These are phyloP conservation scores for Synchiropus splendidus DNA, from an alignment of 2,113 vertebrate species.

Conservation along the genomic window DNA sequence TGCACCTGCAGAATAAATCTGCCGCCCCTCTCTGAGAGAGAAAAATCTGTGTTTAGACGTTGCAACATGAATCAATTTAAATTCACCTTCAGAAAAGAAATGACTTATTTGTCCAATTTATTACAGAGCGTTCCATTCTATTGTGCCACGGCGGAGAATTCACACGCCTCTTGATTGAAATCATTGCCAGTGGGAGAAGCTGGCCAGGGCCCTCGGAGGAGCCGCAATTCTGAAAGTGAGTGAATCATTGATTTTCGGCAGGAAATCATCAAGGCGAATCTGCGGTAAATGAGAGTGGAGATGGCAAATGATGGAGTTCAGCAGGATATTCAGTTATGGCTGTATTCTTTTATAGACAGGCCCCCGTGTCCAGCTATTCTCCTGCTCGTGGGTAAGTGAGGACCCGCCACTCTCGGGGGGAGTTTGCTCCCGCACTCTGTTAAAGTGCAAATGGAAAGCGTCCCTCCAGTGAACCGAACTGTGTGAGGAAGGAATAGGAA, in stretches of 20 bases:
- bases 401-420: conserved; percentile 26
- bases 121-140: conserved; percentile 40
- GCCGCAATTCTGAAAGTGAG: conserved; percentile 43
- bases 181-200: conserved; percentile 48
- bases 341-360: conserved; percentile 39
- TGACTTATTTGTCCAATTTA: conserved; percentile 64
- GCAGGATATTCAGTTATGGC: conserved; percentile 51
- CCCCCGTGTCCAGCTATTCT: conserved; percentile 31
- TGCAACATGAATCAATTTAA: conserved; percentile 50
- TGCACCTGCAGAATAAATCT: conserved; percentile 3
- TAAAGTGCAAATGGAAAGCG: conserved; percentile 42
- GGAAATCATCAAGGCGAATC: conserved; percentile 62
- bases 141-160: conserved; percentile 41
- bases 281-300: conserved; percentile 54
- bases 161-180: conserved; percentile 54
- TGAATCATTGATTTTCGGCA: conserved; percentile 60
- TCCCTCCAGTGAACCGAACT: conserved; percentile 24
- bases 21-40: conserved; percentile 10
- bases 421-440: conserved; percentile 25
- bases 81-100: conserved; percentile 51
- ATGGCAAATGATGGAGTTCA: conserved; percentile 40
- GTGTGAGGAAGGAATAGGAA: conserved; percentile 15
- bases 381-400: conserved; percentile 33
- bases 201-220: conserved; percentile 28
- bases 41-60: conserved; percentile 16